These are phyloP conservation scores for Siphlonurus alternatus DNA, from an alignment of 2,888 invertebrate species.

Conservation along the genomic window DNA sequence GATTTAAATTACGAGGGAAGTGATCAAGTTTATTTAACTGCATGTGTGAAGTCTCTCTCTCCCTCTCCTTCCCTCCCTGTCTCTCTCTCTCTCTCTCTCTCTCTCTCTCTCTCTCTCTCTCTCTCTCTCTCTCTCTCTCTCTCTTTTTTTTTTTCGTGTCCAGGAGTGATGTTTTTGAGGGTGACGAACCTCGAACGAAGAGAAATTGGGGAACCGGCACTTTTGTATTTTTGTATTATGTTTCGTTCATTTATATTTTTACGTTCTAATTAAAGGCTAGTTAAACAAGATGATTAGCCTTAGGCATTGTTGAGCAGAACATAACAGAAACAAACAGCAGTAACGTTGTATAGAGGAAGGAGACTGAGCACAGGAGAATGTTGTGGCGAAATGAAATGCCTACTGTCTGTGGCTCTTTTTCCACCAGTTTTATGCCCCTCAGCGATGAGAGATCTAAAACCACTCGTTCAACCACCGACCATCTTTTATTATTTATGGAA, in stretches of 20 bases:
- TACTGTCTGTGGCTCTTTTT: not conserved
- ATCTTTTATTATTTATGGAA: not conserved
- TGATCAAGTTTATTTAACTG: no score
- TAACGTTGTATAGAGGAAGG: not conserved
- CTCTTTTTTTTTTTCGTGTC: not conserved
- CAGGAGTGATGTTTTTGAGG: not conserved
- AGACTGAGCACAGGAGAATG: not conserved
- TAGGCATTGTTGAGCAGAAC: not conserved
- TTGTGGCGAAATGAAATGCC: not conserved
- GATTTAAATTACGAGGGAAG: no score
- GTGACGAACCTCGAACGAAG: not conserved
- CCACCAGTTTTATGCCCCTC: not conserved
- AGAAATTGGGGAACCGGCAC: no score
- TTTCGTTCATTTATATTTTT: conserved; percentile 1
- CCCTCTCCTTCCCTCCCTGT: no score
- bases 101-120: no score
- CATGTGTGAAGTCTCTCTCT: no score
- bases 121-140: no score
- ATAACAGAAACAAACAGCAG: not conserved
- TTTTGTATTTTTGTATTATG: no score
- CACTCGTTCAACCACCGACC: not conserved
- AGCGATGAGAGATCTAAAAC: not conserved
- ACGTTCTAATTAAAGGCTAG: conserved; percentile 2
- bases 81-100: no score
- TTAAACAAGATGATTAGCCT: conserved; percentile 1